Evolutionary conservation across 2,888 invertebrate species (phyloP).

Genomic region (Machimus rusticus): DNA sequence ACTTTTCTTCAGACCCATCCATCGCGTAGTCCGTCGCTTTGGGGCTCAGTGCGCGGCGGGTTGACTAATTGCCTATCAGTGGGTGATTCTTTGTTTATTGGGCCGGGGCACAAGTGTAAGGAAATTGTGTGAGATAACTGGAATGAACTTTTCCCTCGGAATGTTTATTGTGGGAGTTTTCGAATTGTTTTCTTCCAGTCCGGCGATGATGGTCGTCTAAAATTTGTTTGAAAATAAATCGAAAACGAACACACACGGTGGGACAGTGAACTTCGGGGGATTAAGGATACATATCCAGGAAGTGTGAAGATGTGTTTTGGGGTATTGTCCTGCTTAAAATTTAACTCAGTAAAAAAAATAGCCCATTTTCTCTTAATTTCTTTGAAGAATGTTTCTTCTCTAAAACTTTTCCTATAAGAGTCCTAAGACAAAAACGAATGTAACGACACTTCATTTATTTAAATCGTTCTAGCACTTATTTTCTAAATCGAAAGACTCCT

Average conservation of each 20-base stretch:
- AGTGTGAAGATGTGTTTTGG: neutral
- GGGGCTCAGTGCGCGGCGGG: neutral
- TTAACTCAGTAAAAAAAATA: too few species aligned
- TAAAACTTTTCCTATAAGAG: neutral
- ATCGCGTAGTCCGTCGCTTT: neutral
- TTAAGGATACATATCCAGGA: neutral
- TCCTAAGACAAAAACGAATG: neutral
- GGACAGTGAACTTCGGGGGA: neutral
- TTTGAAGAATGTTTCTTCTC: too few species aligned
- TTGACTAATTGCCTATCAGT: neutral
- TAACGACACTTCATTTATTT: neutral
- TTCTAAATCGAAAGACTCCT: neutral
- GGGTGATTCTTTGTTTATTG: neutral
- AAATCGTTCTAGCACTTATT: neutral
- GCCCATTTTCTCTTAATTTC: too few species aligned
- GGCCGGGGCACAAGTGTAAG: neutral
- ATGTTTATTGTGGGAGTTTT: neutral
- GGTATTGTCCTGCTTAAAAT: too few species aligned
- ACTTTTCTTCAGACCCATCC: neutral
- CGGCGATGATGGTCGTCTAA: neutral
- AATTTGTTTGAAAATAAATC: neutral
- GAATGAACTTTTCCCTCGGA: neutral
- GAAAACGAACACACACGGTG: neutral
- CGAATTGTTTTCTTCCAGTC: neutral
- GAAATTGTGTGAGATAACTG: neutral